A percentile compares a stretch with the other conserved stretches of the same genome.
Evolutionary conservation across 2,113 vertebrate species (phyloP).

Genomic region (Meleagris gallopavo): DNA sequence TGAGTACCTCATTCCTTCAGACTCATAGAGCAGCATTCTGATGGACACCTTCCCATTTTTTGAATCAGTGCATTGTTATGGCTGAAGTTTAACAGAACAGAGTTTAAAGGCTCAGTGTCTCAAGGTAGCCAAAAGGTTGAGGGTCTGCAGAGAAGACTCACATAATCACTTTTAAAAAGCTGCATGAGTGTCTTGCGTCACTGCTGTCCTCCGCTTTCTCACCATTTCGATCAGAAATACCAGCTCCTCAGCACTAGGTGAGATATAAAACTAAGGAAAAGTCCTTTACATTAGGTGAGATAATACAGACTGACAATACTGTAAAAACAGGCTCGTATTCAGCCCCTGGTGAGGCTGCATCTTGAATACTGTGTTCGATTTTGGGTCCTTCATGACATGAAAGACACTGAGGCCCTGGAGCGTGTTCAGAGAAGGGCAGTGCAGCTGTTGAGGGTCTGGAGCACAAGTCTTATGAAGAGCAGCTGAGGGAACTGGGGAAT

Average conservation of each 20-base stretch:
- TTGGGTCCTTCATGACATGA: too few relatives aligned
- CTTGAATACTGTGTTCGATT: too few relatives aligned
- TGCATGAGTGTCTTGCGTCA: fast-evolving
- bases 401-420: too few relatives aligned
- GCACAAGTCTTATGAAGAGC: too few relatives aligned
- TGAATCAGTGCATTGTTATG: not conserved
- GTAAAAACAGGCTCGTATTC: not conserved
- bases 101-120: not conserved
- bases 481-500: too few relatives aligned
- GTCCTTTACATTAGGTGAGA: not conserved
- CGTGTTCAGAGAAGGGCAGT: too few relatives aligned
- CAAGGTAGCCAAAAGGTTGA: not conserved
- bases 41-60: not conserved
- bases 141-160: not conserved
- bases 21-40: not conserved
- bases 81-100: not conserved
- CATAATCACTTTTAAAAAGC: not conserved
- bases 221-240: not conserved
- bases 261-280: not conserved
- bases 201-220: not conserved
- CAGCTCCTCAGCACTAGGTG: not conserved
- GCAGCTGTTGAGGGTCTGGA: too few relatives aligned
- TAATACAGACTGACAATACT: not conserved
- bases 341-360: too few relatives aligned
- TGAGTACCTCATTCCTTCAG: not conserved